Evolutionary conservation across 2,113 vertebrate genomes (phyloP).

Genomic region (Pao palembangensis): DNA sequence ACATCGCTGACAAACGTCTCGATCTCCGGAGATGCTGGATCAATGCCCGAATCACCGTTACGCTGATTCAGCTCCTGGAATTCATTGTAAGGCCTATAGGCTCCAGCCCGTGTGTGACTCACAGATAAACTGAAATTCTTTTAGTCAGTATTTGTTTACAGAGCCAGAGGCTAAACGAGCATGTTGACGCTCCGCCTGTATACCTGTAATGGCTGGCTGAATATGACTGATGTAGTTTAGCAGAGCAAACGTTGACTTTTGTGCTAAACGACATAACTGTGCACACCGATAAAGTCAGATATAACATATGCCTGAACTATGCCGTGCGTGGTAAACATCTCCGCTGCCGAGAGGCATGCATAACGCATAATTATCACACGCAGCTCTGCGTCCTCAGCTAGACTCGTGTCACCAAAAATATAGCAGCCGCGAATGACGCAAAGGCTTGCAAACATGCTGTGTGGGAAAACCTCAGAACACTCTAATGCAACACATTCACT

Average conservation of each 20-base stretch:
- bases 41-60: slow-evolving; percentile 34
- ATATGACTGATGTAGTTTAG: slow-evolving; percentile 5
- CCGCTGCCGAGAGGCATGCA: not conserved
- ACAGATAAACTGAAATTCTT: slow-evolving; percentile 33
- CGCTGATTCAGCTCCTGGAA: slow-evolving; percentile 51
- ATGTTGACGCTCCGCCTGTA: slow-evolving; percentile 12
- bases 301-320: not conserved
- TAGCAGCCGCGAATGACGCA: slow-evolving; percentile 58
- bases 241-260: slow-evolving; percentile 13
- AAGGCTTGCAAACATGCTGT: slow-evolving; percentile 52
- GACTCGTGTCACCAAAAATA: slow-evolving; percentile 45
- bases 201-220: slow-evolving; percentile 17
- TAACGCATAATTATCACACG: slow-evolving; percentile 28
- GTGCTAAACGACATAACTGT: too few relatives aligned
- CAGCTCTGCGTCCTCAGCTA: slow-evolving; percentile 29
- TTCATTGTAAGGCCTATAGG: slow-evolving; percentile 31
- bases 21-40: slow-evolving; percentile 1
- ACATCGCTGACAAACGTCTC: slow-evolving; percentile 12
- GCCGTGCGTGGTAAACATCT: slow-evolving; percentile 7
- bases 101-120: slow-evolving; percentile 26
- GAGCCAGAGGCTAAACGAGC: slow-evolving; percentile 6
- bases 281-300: not conserved
- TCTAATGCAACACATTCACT: not conserved
- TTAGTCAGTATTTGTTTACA: slow-evolving; percentile 15
- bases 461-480: slow-evolving; percentile 1